Percentiles rank a stretch among this genome's conserved stretches.
phyloP scores from a whole-genome alignment of 2,888 invertebrate species.

The Ophonus ardosiacus region DNA sequence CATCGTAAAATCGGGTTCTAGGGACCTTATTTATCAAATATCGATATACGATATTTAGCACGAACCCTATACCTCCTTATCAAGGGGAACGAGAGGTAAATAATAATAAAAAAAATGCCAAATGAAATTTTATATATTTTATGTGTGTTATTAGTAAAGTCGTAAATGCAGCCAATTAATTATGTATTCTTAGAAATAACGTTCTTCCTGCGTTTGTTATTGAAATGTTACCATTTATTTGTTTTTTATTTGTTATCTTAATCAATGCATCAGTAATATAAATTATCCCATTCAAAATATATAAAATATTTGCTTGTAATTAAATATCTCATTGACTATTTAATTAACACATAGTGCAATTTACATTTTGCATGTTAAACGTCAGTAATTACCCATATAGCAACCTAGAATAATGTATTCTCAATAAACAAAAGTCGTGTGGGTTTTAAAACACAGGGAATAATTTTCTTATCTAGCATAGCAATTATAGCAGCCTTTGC shows the following conservation, averaged over 20 bases:
- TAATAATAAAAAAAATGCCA: too few relatives aligned
- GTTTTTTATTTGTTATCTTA: slow-evolving; percentile 29
- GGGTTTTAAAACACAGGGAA: background rate
- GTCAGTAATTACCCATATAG: slow-evolving; percentile 10
- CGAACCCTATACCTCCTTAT: too few relatives aligned
- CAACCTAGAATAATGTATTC: slow-evolving; percentile 8
- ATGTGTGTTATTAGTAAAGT: background rate
- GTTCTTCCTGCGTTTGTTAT: slow-evolving; percentile 31
- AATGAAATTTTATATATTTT: too few relatives aligned
- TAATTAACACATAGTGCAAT: slow-evolving; percentile 51
- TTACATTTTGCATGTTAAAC: background rate
- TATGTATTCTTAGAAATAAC: background rate
- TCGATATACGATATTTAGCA: too few relatives aligned
- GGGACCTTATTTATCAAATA: too few relatives aligned
- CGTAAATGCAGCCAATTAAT: background rate
- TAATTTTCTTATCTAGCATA: slow-evolving; percentile 4
- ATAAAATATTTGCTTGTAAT: slow-evolving; percentile 10
- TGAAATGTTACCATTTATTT: slow-evolving; percentile 23
- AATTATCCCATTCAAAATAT: slow-evolving; percentile 30
- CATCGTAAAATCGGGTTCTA: too few relatives aligned
- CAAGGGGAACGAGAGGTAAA: too few relatives aligned
- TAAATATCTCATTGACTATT: slow-evolving; percentile 47
- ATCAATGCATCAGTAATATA: slow-evolving; percentile 30
- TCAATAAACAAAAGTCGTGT: slow-evolving; percentile 23
- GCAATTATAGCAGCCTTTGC: background rate